Conservation (phyloP, 2,797 vertebrate genomes). For the Catostomus latipinnis region DNA sequence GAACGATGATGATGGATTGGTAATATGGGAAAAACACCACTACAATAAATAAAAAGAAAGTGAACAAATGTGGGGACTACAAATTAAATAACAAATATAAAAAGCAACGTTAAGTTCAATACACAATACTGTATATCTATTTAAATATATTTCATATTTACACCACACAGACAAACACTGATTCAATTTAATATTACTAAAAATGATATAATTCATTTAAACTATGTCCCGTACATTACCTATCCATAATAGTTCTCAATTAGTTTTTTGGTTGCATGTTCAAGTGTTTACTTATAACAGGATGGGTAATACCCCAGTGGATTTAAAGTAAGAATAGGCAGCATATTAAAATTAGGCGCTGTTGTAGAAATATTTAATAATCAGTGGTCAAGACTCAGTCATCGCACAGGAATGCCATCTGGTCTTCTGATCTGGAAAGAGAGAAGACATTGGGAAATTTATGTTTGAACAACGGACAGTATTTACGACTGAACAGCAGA, state of each 20-base stretch:
- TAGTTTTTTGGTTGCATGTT: slow-evolving; percentile 61
- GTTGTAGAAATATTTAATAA: too few species aligned
- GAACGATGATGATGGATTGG: slow-evolving; percentile 6
- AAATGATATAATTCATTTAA: slow-evolving; percentile 46
- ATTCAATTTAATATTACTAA: slow-evolving; percentile 70
- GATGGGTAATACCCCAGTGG: slow-evolving; percentile 72
- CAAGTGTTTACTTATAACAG: slow-evolving; percentile 66
- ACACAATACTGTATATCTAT: slow-evolving; percentile 59
- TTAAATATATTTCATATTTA: slow-evolving; percentile 77
- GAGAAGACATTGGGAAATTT: too few species aligned
- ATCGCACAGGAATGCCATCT: too few species aligned
- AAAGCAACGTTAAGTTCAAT: slow-evolving; percentile 42
- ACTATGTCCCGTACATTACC: slow-evolving; percentile 49
- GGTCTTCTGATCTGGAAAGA: too few species aligned
- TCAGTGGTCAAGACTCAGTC: too few species aligned
- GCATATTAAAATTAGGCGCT: slow-evolving; percentile 74
- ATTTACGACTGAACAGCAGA: too few species aligned
- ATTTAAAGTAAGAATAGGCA: slow-evolving; percentile 76
- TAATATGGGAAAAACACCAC: neutral
- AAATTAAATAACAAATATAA: slow-evolving; percentile 51
- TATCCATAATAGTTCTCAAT: slow-evolving; percentile 47
- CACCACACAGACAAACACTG: slow-evolving; percentile 76
- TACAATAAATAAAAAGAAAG: neutral
- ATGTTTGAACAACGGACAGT: too few species aligned
- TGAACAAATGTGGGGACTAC: slow-evolving; percentile 20